Evolutionary conservation across 1,140 invertebrate genomes (phyloP), one percentile per base, ranked within the genome.

Genomic region (Cephus cinctus): DNA sequence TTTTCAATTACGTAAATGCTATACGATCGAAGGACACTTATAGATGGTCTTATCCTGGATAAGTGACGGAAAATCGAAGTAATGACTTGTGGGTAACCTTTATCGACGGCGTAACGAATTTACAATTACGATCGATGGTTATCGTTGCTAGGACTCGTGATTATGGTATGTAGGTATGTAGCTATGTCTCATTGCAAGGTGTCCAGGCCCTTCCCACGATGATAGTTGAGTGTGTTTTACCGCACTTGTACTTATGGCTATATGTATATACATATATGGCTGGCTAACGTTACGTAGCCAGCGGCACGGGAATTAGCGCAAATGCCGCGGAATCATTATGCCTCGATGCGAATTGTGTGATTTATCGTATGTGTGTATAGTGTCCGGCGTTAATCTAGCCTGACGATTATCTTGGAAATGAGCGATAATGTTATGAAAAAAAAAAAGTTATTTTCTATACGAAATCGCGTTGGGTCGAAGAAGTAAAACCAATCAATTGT

Each of bases 91-190:
- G 59, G 71, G 68, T 64, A 65, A 65, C 56, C 63, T 67, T 69
- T 69, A 70, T 71, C 59, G 68, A 60, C 60, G 55, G 62, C 69
- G 61, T 69, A 69, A 67, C 73, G 55, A 73, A 74, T 73, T 66
- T 68, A 63, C 67, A 70, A 71, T 75, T 68, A 71, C 67, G 62
- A 69, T 47, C 52, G 59, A 71, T 70, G 60, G 61, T 70, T 71
- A 69, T 73, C 64, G 71, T 74, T 69, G 63, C 59, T 56, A 43
- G 52, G 45, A 51, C 57, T 57, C 52, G 52, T 57, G 63, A 69
- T 69, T 67, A 63, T 52, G 44, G 45, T 55, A 34, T 47, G 30
- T 53, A n/a, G n/a, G n/a, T n/a, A n/a, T n/a, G n/a, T n/a, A n/a
- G n/a, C n/a, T n/a, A n/a, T n/a, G n/a, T n/a, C n/a, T n/a, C n/a